Evolutionary conservation across 2,113 vertebrate genomes (phyloP), one percentile per base, ranked within the genome.

Genomic region (Mixornis gularis): DNA sequence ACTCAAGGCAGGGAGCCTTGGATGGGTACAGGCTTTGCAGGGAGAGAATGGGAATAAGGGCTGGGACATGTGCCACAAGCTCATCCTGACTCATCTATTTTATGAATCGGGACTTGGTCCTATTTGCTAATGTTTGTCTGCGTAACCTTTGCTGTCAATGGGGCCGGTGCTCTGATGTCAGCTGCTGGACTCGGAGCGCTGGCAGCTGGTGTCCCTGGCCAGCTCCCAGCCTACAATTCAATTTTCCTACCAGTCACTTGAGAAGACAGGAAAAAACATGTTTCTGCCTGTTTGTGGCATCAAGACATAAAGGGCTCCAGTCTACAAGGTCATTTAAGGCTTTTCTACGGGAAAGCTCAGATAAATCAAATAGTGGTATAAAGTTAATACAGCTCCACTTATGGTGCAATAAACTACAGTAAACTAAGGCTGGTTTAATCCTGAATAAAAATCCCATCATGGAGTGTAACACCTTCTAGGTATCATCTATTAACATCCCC

Each of bases 171-270:
- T 87, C 76, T 86, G 81, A 86, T 85, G 79, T 89, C 89, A 90
- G 89, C 89, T 80, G 83, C 58, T 65, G 76, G 81, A 93, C 87
- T 38, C 76, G 0, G 4, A 70, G 85, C 2, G 0, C 82, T 90
- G 96, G 82, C 91, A 96, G 87, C 76, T 85, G 90, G 36, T 74
- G 49, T 89, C 56, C 59, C 91, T 95, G 93, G 94, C 94, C 18
- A 30, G 80, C 85, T 91, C 64, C 91, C 93, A 93, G 82, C 86
- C 83, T 87, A 21, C 56, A 32, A 89, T 87, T 94, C 79, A 48
- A 84, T 95, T 81, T 95, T 78, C 74, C 91, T 63, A 71, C 71
- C 82, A 80, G 59, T 66, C 53, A 52, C 70, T 90, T 34, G 30
- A 69, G 70, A 62, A 71, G 55, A 90, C 74, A 76, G 65, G 32